phyloP scores from a whole-genome alignment of 1,140 invertebrate species.

The Lepidostoma basale region DNA sequence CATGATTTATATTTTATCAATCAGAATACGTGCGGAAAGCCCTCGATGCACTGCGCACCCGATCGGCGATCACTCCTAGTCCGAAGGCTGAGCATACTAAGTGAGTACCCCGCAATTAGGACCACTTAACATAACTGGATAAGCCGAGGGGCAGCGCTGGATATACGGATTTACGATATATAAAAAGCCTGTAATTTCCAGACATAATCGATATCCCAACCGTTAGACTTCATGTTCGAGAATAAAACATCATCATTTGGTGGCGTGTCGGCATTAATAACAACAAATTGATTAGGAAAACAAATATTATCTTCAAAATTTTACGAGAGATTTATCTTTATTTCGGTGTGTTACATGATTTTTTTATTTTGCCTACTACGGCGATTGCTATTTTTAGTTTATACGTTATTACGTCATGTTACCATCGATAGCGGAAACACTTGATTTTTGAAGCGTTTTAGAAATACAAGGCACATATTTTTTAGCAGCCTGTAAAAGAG shows the following conservation, averaged over 20 bases:
- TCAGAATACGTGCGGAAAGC: background rate
- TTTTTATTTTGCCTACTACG: no score
- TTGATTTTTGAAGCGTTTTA: no score
- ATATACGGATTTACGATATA: slow-evolving; percentile 30
- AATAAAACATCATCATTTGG: slow-evolving; percentile 30
- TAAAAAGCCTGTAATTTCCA: slow-evolving; percentile 32
- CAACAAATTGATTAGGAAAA: slow-evolving; percentile 29
- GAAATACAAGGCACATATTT: no score
- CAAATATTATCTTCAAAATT: slow-evolving; percentile 6
- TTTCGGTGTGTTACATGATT: no score
- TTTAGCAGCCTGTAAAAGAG: no score
- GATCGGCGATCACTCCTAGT: no score
- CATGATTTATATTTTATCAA: slow-evolving; percentile 8
- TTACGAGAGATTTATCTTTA: no score
- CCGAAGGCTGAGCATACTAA: background rate
- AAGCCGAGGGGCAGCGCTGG: slow-evolving; percentile 26
- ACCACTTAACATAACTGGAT: slow-evolving; percentile 45
- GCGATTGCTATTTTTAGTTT: no score
- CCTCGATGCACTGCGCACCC: background rate
- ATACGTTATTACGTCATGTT: no score
- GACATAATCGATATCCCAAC: slow-evolving; percentile 20
- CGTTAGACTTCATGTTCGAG: slow-evolving; percentile 14
- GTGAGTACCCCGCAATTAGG: slow-evolving; percentile 41
- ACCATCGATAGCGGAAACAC: no score
- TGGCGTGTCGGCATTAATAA: slow-evolving; percentile 18